Percentiles rank a stretch among this genome's conserved stretches.
phyloP scores from a whole-genome alignment of 1,140 invertebrate genomes.

The Ridgeia piscesae region DNA sequence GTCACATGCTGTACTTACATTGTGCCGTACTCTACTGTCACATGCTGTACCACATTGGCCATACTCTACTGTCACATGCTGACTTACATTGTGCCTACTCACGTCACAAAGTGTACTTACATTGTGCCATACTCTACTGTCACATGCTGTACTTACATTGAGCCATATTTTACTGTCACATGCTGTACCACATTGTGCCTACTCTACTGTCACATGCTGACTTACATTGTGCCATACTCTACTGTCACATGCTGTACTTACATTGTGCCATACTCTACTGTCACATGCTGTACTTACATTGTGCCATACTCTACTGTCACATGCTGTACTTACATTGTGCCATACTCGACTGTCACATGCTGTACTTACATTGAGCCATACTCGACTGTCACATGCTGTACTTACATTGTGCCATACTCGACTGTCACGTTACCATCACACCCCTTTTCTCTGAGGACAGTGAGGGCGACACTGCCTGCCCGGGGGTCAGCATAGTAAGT shows the following conservation, averaged over 20 bases:
- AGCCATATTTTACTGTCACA: too few species aligned
- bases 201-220: background rate
- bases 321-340: conserved; percentile 54
- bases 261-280: background rate
- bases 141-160: too few species aligned
- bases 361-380: conserved; percentile 61
- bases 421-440: conserved; percentile 65
- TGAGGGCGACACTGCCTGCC: conserved; percentile 60
- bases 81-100: too few species aligned
- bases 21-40: conserved; percentile 36
- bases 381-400: conserved; percentile 57
- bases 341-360: conserved; percentile 55
- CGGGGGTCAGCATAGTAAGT: conserved; percentile 66
- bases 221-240: conserved; percentile 63
- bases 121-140: too few species aligned
- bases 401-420: conserved; percentile 63
- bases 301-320: conserved; percentile 60
- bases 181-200: too few species aligned
- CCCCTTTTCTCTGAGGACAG: conserved; percentile 62
- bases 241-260: conserved; percentile 29
- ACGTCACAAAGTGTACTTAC: background rate
- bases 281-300: conserved; percentile 38
- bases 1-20: conserved; percentile 48
- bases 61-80: background rate
- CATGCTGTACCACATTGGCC: background rate